Evolutionary conservation across 1,140 invertebrate species (phyloP), one percentile per base, ranked within the genome.

Genomic region (Nasonia longicornis): DNA sequence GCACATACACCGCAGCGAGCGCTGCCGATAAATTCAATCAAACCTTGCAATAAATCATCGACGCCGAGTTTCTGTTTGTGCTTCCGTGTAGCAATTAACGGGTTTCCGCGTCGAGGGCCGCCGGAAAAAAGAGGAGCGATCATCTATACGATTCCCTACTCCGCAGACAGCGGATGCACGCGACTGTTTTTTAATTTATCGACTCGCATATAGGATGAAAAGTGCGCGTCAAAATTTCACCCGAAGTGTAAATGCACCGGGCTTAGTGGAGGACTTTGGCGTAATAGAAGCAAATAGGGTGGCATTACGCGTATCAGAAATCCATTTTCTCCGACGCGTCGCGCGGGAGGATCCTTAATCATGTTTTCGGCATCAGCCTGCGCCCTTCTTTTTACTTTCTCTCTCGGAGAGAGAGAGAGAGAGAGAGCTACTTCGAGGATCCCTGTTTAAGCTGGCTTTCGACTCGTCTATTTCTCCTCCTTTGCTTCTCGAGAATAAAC

Each of bases 271-370:
- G 83, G 87, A 87, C 87, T 88, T 87, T 86, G 85, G 12, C 84
- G 84, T 89, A 88, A 89, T 89, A 87, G 87, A 86, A 87, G 86
- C 87, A 87, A 88, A 89, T 89, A 88, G 88, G 87, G 85, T 88
- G 80, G 87, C 87, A 87, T 88, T 86, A 87, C 85, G 84, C 84
- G 87, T 86, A 88, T 89, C 87, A 87, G 87, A 87, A 89, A 88
- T 89, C 88, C 87, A 89, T 89, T 88, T 88, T 88, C 87, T 87
- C 80, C 83, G 64, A 80, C 84, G 85, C 83, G 29, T 1, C 38
- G 38, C 38, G 38, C 38, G 79, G 83, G 84, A 81, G 83, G 86
- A 89, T 87, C 87, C 86, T 88, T 89, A 88, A 88, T 89, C 88
- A 87, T 86, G 85, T 88, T 89, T 88, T 86, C 83, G 16, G 52